Evolutionary conservation across 2,888 invertebrate species (phyloP), one percentile per base, ranked within the genome.

Genomic region (Galerucella pusilla): DNA sequence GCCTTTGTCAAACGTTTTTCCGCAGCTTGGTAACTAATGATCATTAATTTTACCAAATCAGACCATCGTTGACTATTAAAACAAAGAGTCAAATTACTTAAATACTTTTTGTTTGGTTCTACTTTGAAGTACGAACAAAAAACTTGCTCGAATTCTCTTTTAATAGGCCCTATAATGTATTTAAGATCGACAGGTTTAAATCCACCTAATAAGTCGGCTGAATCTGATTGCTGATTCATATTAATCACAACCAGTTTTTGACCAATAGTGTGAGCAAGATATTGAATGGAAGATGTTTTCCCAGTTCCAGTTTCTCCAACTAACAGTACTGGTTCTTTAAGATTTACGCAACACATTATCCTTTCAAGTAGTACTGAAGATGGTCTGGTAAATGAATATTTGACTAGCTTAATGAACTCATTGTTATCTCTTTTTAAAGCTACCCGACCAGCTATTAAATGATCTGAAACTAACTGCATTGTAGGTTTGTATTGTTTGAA

Each of bases 221-320:
- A 96, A 88, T 99, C 99, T 64, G 97, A 98, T 85, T 99, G 99
- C 85, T 99, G 98, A 85, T 98, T 99, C 96, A 99, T 96, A 86
- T 99, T 99, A 35, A 99, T 95, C 0, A 99, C 98, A 46, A 95
- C 90, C 46, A 99, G 89, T 84, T 94, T 95, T 80, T 96, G 94
- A 0, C 96, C 94, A 0, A 96, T 92, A 79, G 94, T 92, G 76
- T 93, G 91, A 0, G 98, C 96, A 71, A 99, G 89, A 87, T 95
- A 97, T 86, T 99, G 99, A 1, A 99, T 92, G 0, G 96, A 93
- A 0, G 97, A 96, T 0, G 99, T 99, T 89, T 99, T 99, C 0
- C 99, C 99, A 0, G 97, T 98, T 65, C 99, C 99, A 0, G 99
- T 99, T 89, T 99, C 99, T 45, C 99, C 99, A 0, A 99, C 98